Conservation (phyloP, 2,797 vertebrate genomes). For the Cyprinella venusta region DNA sequence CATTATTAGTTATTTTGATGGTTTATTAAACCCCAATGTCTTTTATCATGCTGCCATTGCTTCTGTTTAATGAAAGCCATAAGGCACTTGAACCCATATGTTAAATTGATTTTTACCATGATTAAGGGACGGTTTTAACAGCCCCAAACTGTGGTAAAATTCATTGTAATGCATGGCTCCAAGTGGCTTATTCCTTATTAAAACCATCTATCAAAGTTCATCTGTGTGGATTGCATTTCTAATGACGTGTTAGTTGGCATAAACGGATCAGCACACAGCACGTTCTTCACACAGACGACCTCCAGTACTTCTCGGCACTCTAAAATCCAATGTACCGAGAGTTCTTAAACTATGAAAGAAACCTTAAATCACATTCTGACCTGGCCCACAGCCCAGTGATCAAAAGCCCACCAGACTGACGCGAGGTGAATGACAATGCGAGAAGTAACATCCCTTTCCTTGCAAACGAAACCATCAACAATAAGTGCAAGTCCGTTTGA, state of each 20-base stretch:
- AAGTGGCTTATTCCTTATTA: slow-evolving; percentile 10
- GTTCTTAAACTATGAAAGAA: slow-evolving; percentile 67
- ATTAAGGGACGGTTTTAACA: slow-evolving; percentile 24
- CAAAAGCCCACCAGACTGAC: slow-evolving; percentile 54
- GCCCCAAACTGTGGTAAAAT: slow-evolving; percentile 38
- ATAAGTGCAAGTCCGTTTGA: slow-evolving; percentile 59
- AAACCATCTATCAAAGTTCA: slow-evolving; percentile 24
- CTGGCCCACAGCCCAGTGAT: slow-evolving; percentile 63
- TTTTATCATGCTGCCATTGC: slow-evolving; percentile 8
- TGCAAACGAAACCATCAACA: slow-evolving; percentile 51
- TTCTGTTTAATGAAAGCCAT: slow-evolving; percentile 18
- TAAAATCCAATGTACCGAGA: slow-evolving; percentile 61
- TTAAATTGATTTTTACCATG: slow-evolving; percentile 34
- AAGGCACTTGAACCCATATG: slow-evolving; percentile 23
- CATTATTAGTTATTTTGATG: slow-evolving; percentile 12
- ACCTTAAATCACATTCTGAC: slow-evolving; percentile 69
- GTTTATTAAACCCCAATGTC: slow-evolving; percentile 9
- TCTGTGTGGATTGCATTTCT: slow-evolving; percentile 10
- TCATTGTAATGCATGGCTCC: slow-evolving; percentile 11
- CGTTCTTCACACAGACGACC: slow-evolving; percentile 35
- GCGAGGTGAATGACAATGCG: slow-evolving; percentile 68
- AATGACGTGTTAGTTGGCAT: slow-evolving; percentile 8
- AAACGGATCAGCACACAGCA: slow-evolving; percentile 25
- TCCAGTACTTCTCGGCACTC: slow-evolving; percentile 58
- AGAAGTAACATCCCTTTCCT: slow-evolving; percentile 38